Percentiles rank a stretch among this genome's conserved stretches.
Evolutionary conservation across 2,888 invertebrate species (phyloP).

Genomic region (Harpagoxenus sublaevis): DNA sequence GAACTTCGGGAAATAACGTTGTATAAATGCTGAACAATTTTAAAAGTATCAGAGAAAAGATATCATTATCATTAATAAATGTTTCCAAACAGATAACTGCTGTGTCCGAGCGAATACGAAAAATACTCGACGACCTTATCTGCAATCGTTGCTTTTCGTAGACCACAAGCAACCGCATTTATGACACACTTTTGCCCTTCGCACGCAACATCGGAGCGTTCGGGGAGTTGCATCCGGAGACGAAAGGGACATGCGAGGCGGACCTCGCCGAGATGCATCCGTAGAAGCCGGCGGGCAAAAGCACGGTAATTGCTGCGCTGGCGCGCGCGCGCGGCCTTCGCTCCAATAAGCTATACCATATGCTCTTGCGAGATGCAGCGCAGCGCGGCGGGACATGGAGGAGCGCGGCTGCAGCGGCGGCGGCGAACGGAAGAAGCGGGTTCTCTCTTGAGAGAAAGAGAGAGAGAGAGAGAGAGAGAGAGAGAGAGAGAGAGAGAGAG

Average conservation of each 20-base stretch:
- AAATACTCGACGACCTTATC: neutral
- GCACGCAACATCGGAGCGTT: conserved; percentile 1
- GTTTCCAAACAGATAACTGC: neutral
- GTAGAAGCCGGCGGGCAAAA: conserved; percentile 79
- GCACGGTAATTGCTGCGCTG: conserved; percentile 82
- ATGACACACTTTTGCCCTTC: conserved; percentile 39
- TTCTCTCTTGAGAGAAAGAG: conserved; percentile 13
- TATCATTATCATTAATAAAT: neutral
- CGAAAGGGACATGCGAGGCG: conserved; percentile 56
- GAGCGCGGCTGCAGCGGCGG: conserved; percentile 41
- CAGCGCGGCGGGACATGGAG: conserved; percentile 38
- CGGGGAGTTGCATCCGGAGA: conserved; percentile 8
- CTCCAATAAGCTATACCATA: conserved; percentile 79
- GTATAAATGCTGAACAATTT: neutral
- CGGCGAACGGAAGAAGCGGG: conserved; percentile 40
- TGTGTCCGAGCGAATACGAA: neutral
- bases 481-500: neutral
- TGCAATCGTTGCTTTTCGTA: conserved; percentile 10
- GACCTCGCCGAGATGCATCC: conserved; percentile 68
- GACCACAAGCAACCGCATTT: conserved; percentile 10
- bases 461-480: neutral
- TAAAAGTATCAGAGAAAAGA: neutral
- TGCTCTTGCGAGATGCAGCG: conserved; percentile 61
- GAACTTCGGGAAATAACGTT: conserved; percentile 5
- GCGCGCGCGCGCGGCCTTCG: conserved; percentile 67